These are phyloP conservation scores for Gymnoscelis rufifasciata DNA, from an alignment of 2,888 invertebrate species.

Conservation along the genomic window DNA sequence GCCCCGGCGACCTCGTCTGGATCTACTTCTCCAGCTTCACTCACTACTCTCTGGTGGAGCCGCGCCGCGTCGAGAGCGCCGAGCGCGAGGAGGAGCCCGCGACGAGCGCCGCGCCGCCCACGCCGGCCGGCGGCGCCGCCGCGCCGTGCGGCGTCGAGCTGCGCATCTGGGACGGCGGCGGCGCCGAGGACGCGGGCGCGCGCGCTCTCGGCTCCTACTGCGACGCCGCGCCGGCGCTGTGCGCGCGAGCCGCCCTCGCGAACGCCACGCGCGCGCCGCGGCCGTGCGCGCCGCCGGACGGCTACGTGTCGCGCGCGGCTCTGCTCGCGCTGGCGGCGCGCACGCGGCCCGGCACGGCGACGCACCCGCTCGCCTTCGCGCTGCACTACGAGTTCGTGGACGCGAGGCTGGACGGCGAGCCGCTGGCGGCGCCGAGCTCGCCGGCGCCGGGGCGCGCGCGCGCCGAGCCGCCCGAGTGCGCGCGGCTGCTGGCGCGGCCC, in stretches of 20 bases:
- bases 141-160: slow-evolving; percentile 82
- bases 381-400: slow-evolving; percentile 91
- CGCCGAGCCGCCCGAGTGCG: slow-evolving; percentile 53
- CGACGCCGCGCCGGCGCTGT: slow-evolving; percentile 86
- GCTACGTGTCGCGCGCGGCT: slow-evolving; percentile 81
- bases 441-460: slow-evolving; percentile 51
- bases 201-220: slow-evolving; percentile 84
- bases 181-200: slow-evolving; percentile 61
- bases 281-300: slow-evolving; percentile 88
- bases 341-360: slow-evolving; percentile 85
- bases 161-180: slow-evolving; percentile 87
- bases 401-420: slow-evolving; percentile 85
- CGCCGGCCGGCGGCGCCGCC: slow-evolving; percentile 21
- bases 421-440: slow-evolving; percentile 59
- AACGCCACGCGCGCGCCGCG: slow-evolving; percentile 87
- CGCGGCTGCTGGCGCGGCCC: slow-evolving; percentile 57
- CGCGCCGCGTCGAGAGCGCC: slow-evolving; percentile 71
- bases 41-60: slow-evolving; percentile 84
- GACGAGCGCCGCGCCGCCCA: slow-evolving; percentile 23
- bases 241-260: slow-evolving; percentile 88
- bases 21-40: slow-evolving; percentile 92
- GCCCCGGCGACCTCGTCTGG: slow-evolving; percentile 89
- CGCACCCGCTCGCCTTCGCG: slow-evolving; percentile 86
- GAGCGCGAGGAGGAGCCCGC: slow-evolving; percentile 65
- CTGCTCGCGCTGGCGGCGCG: slow-evolving; percentile 63